Evolutionary conservation across 2,888 invertebrate genomes (phyloP).

Genomic region (Tetanocera ferruginea): DNA sequence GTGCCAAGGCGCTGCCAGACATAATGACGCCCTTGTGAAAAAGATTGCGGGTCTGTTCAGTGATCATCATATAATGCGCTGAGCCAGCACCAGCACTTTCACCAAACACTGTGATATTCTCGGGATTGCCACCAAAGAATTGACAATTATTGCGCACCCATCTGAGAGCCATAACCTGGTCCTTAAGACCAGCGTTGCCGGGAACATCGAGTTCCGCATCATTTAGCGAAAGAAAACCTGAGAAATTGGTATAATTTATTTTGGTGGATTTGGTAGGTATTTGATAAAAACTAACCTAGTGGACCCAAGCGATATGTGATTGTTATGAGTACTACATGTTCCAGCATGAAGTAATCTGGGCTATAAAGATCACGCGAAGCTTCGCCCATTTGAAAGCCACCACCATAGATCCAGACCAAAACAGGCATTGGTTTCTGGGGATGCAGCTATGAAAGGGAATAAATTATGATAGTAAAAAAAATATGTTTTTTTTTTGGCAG

Average conservation of each 20-base stretch:
- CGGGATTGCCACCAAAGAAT: slow-evolving; percentile 71
- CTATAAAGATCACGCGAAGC: slow-evolving; percentile 69
- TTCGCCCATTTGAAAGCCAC: slow-evolving; percentile 71
- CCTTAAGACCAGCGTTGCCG: slow-evolving; percentile 73
- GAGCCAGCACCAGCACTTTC: slow-evolving; percentile 72
- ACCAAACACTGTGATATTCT: slow-evolving; percentile 72
- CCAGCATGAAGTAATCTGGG: slow-evolving; percentile 71
- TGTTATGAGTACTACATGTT: slow-evolving; percentile 70
- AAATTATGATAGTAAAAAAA: not conserved
- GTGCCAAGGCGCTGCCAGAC: slow-evolving; percentile 64
- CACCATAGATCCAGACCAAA: slow-evolving; percentile 72
- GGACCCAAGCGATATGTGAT: slow-evolving; percentile 71
- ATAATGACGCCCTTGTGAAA: slow-evolving; percentile 67
- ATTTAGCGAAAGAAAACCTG: slow-evolving; percentile 71
- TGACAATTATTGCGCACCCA: slow-evolving; percentile 72
- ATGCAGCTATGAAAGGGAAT: slow-evolving; percentile 54
- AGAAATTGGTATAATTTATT: not conserved
- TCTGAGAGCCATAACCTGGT: slow-evolving; percentile 71
- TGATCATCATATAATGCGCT: slow-evolving; percentile 71
- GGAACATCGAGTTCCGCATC: slow-evolving; percentile 70
- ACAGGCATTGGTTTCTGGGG: slow-evolving; percentile 65
- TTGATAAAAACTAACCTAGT: slow-evolving; percentile 58
- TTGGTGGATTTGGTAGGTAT: not conserved
- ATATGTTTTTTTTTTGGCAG: too few species aligned
- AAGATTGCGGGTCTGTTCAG: slow-evolving; percentile 69